Base-by-base conservation (phyloP, 2,113 vertebrate genomes). In the Hydropotes inermis region DNA sequence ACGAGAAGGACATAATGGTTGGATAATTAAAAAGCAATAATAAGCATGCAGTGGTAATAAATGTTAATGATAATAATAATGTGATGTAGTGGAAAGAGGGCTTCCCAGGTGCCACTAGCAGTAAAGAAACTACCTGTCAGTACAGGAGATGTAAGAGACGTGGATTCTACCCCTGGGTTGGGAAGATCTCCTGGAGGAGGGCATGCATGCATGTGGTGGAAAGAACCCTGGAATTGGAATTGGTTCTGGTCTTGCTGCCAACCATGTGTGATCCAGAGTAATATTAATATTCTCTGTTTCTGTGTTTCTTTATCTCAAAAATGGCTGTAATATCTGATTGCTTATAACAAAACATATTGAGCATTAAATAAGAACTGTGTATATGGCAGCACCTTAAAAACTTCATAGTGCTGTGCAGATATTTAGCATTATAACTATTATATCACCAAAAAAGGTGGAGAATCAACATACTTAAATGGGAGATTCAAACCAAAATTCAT, bases 401-500 rank as follows among this genome's bases (percentile, higher is more conserved):
- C 45, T 78, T 61, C 13, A 50, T 7, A 36, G 33, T 91, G 50
- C 28, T 89, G 1, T 50, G 57, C 21, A 91, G 58, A 95, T 12
- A 19, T 93, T 43, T 92, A 89, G 33, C 58, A 43, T 88, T 91
- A 57, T 94, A 92, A 55, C 78, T 87, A 70, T 33, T 92, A 4
- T 58, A 13, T 67, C 61, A 82, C n/a, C 61, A 87, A 61, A 97
- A 95, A 50, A 95, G 54, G 36, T 91, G 28, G 79, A 87, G 25
- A 87, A 93, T 61, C 70, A 54, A 28, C 61, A 39, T 93, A 79
- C 81, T 78, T 91, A 95, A 95, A 58, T 87, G n/a, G 7, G 7
- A 88, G 28, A 87, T 47, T 96, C 91, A 96, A 33, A 93, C 27
- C 39, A 87, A 95, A 94, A 64, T 21, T 64, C 17, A 81, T 89